These are phyloP conservation scores for Conus ventricosus DNA, from an alignment of 1,140 invertebrate species.

Conservation along the genomic window DNA sequence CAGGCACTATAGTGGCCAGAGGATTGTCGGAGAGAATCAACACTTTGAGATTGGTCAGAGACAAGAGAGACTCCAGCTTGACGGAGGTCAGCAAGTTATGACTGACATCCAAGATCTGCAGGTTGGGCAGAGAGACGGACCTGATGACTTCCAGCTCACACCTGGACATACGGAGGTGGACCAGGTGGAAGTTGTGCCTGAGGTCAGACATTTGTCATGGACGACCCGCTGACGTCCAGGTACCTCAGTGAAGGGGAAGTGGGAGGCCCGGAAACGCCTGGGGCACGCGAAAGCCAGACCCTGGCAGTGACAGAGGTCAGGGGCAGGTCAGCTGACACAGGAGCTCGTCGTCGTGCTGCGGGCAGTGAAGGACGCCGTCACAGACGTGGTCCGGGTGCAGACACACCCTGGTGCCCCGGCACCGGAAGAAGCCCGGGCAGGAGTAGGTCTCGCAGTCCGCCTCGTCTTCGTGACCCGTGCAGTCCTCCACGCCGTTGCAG, in stretches of 20 bases:
- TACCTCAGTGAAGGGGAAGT: background rate
- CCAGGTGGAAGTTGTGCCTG: background rate
- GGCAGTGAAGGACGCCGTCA: slow-evolving; percentile 40
- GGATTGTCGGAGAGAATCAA: slow-evolving; percentile 5
- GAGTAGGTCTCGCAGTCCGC: slow-evolving; percentile 10
- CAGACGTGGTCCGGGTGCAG: slow-evolving; percentile 37
- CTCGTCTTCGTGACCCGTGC: slow-evolving; percentile 41
- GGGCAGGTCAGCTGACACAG: slow-evolving; percentile 29
- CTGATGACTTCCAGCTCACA: background rate
- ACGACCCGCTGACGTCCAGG: slow-evolving; percentile 4
- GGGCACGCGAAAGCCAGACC: slow-evolving; percentile 18
- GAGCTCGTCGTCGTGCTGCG: slow-evolving; percentile 28
- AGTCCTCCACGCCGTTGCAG: slow-evolving; percentile 45
- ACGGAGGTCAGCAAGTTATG: background rate
- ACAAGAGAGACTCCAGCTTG: background rate
- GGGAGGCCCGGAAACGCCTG: background rate
- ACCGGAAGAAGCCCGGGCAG: slow-evolving; percentile 39
- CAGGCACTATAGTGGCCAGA: background rate
- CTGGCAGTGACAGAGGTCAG: slow-evolving; percentile 12
- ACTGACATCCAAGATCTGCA: slow-evolving; percentile 14
- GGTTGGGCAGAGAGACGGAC: background rate
- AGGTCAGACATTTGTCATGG: background rate
- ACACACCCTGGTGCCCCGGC: slow-evolving; percentile 31
- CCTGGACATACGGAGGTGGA: slow-evolving; percentile 7
- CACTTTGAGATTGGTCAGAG: background rate